Percentiles rank a stretch among this genome's conserved stretches.
These are phyloP conservation scores for Xestia xanthographa DNA, from an alignment of 2,888 invertebrate species.

Conservation along the genomic window DNA sequence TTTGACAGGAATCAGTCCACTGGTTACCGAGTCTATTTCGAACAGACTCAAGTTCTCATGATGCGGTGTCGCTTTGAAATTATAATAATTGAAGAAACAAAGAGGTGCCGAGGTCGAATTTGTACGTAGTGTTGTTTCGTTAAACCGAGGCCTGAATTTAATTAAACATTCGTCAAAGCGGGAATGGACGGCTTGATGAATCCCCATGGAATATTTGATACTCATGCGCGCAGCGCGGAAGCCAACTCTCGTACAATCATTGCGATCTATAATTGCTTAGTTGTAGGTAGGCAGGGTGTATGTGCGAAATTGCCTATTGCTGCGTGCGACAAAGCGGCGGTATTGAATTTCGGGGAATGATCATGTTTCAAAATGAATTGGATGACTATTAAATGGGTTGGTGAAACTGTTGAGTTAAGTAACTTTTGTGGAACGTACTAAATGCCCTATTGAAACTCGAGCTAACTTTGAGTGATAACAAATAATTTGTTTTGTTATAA, in stretches of 20 bases:
- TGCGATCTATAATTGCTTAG: conserved; percentile 16
- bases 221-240: conserved; percentile 41
- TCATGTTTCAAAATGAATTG: conserved; percentile 11
- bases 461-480: neutral
- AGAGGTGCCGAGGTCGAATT: conserved; percentile 36
- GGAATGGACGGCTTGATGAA: conserved; percentile 55
- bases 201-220: conserved; percentile 60
- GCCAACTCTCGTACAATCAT: conserved; percentile 38
- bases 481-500: neutral
- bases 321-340: conserved; percentile 21
- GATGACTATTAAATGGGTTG: neutral
- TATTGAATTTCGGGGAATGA: conserved; percentile 23
- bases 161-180: conserved; percentile 72
- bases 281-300: conserved; percentile 6
- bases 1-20: conserved; percentile 45
- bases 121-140: conserved; percentile 52
- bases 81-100: conserved; percentile 58
- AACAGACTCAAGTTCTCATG: conserved; percentile 38
- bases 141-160: conserved; percentile 65
- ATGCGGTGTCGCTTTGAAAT: conserved; percentile 43
- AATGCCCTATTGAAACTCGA: neutral
- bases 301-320: conserved; percentile 33
- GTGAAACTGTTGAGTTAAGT: neutral
- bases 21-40: conserved; percentile 36
- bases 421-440: neutral